Conservation (phyloP, 2,797 vertebrate genomes). For the Coregonus sp. region DNA sequence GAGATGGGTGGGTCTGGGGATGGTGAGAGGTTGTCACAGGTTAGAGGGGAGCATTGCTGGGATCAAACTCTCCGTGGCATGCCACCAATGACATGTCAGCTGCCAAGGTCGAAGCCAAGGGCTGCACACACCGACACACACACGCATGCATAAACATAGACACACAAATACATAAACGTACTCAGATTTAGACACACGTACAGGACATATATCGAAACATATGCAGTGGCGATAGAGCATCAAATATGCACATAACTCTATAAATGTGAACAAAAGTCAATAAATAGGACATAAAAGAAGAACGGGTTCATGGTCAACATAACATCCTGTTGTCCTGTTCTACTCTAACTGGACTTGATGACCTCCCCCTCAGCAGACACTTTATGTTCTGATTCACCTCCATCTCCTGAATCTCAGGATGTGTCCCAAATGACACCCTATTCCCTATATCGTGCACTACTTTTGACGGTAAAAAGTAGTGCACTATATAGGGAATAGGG, state of each 20-base stretch:
- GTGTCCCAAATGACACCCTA: too few species aligned
- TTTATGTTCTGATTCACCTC: neutral
- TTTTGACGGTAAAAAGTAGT: neutral
- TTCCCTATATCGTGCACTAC: too few species aligned
- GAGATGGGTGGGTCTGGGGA: constrained; percentile 3
- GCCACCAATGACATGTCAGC: constrained; percentile 42
- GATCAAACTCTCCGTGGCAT: constrained; percentile 46
- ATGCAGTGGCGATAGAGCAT: constrained; percentile 24
- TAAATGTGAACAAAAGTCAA: constrained; percentile 43
- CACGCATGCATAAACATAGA: constrained; percentile 13
- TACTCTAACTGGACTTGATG: constrained; percentile 4
- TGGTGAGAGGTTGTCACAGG: constrained; percentile 4
- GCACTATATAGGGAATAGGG: constrained; percentile 1
- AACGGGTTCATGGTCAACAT: constrained; percentile 30
- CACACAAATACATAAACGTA: constrained; percentile 24
- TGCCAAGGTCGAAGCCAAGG: constrained; percentile 10
- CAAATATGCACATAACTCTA: constrained; percentile 55
- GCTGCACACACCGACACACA: neutral
- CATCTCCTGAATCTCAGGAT: neutral
- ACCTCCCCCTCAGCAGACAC: constrained; percentile 16
- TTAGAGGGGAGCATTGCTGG: constrained; percentile 1
- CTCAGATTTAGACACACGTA: constrained; percentile 38
- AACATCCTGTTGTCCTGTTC: neutral
- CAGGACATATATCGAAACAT: constrained; percentile 25
- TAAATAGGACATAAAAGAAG: constrained; percentile 8